A percentile compares a stretch with the other conserved stretches of the same genome.
Evolutionary conservation across 2,113 vertebrate species (phyloP).

Genomic region (Oncorhynchus keta): DNA sequence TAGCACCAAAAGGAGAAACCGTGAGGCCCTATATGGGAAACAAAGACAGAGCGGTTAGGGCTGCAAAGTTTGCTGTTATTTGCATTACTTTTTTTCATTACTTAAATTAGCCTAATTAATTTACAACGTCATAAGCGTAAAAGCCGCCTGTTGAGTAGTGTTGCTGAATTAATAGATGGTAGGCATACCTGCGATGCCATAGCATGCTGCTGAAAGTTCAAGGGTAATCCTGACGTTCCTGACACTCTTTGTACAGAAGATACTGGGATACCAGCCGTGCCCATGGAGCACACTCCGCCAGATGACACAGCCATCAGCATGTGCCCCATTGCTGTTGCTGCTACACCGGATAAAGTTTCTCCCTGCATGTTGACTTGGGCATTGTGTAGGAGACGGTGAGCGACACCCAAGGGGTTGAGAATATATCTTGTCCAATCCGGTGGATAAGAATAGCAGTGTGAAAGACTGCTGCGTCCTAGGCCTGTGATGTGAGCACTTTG

Average conservation of each 20-base stretch:
- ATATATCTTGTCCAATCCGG: constrained; percentile 65
- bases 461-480: constrained; percentile 48
- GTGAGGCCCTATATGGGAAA: constrained; percentile 78
- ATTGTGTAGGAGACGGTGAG: constrained; percentile 73
- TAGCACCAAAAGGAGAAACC: constrained; percentile 75
- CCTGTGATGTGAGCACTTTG: constrained; percentile 61
- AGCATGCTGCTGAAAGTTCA: constrained; percentile 82
- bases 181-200: constrained; percentile 81
- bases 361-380: constrained; percentile 78
- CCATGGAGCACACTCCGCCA: constrained; percentile 72
- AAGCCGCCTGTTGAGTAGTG: too few species aligned
- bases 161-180: too few species aligned
- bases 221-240: constrained; percentile 70
- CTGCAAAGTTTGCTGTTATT: too few species aligned
- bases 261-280: constrained; percentile 65
- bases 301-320: constrained; percentile 75
- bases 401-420: constrained; percentile 69
- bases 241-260: constrained; percentile 75
- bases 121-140: not conserved
- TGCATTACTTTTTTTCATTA: too few species aligned
- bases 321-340: constrained; percentile 66
- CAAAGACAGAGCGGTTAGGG: not conserved
- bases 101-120: not conserved
- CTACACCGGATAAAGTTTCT: constrained; percentile 74
- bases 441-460: constrained; percentile 74